Evolutionary conservation across 2,888 invertebrate species (phyloP).

Genomic region (Xestoiulus laeticollis): DNA sequence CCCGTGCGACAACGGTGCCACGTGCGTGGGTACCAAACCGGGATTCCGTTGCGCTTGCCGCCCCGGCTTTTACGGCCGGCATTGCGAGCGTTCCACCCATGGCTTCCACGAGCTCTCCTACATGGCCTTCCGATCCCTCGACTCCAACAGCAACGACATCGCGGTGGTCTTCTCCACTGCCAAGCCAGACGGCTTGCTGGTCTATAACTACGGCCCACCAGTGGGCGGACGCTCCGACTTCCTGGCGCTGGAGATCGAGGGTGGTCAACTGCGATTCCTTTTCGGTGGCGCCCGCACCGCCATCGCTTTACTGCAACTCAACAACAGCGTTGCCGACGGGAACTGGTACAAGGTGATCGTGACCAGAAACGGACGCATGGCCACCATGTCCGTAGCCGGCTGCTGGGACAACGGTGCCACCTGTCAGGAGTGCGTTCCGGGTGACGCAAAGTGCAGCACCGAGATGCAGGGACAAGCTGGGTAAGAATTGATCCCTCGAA

Average conservation of each 20-base stretch:
- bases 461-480: conserved; percentile 85
- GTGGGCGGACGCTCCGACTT: conserved; percentile 91
- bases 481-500: conserved; percentile 69
- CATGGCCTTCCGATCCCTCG: conserved; percentile 86
- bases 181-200: conserved; percentile 83
- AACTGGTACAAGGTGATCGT: conserved; percentile 92
- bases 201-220: conserved; percentile 90
- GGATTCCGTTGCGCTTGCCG: conserved; percentile 82
- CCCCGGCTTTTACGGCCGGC: conserved; percentile 84
- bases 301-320: conserved; percentile 80
- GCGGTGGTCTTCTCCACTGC: conserved; percentile 85
- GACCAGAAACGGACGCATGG: conserved; percentile 82
- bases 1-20: conserved; percentile 89
- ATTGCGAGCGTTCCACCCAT: conserved; percentile 85
- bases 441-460: conserved; percentile 82
- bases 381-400: conserved; percentile 74
- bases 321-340: conserved; percentile 80
- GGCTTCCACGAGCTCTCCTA: conserved; percentile 90
- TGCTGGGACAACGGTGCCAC: conserved; percentile 87
- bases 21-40: conserved; percentile 83
- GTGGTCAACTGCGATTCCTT: conserved; percentile 85
- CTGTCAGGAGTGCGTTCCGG: conserved; percentile 86
- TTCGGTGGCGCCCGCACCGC: conserved; percentile 85
- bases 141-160: conserved; percentile 89
- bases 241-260: conserved; percentile 86